Conservation (phyloP, 2,888 invertebrate genomes). For the Dynastes tityus region DNA sequence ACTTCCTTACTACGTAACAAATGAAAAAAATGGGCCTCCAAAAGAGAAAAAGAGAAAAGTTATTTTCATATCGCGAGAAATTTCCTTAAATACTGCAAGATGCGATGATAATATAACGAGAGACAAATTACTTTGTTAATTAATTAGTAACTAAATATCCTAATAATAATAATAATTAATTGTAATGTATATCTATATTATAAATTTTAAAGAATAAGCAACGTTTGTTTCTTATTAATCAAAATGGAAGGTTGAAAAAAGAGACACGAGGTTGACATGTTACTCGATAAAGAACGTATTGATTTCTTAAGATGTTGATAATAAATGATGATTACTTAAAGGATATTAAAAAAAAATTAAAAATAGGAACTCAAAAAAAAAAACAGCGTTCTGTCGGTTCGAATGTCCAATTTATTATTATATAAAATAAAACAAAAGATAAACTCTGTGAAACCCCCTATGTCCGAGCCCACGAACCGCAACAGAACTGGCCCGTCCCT, state of each 20-base stretch:
- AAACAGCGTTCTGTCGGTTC: constrained; percentile 66
- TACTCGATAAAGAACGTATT: background rate
- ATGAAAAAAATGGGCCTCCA: constrained; percentile 48
- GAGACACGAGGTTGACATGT: background rate
- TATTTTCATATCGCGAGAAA: constrained; percentile 50
- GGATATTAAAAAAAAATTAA: constrained; percentile 2
- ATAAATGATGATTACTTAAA: background rate
- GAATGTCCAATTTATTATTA: constrained; percentile 65
- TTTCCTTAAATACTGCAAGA: constrained; percentile 23
- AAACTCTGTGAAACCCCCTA: constrained; percentile 61
- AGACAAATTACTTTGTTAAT: constrained; percentile 49
- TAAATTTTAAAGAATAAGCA: constrained; percentile 15
- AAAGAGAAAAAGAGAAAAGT: constrained; percentile 26
- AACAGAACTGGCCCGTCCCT: constrained; percentile 69
- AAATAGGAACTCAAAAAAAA: constrained; percentile 3
- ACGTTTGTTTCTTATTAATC: background rate
- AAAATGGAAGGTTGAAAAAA: constrained; percentile 1
- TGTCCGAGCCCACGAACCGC: constrained; percentile 72
- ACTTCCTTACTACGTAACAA: constrained; percentile 22
- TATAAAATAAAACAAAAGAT: constrained; percentile 52
- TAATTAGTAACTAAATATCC: constrained; percentile 33
- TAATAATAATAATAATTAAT: constrained; percentile 26
- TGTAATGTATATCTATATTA: constrained; percentile 17
- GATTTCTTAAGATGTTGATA: background rate
- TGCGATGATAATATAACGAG: constrained; percentile 7